Percentiles rank a stretch among this genome's conserved stretches.
Evolutionary conservation across 2,888 invertebrate species (phyloP).

Genomic region (Alsophila aescularia): DNA sequence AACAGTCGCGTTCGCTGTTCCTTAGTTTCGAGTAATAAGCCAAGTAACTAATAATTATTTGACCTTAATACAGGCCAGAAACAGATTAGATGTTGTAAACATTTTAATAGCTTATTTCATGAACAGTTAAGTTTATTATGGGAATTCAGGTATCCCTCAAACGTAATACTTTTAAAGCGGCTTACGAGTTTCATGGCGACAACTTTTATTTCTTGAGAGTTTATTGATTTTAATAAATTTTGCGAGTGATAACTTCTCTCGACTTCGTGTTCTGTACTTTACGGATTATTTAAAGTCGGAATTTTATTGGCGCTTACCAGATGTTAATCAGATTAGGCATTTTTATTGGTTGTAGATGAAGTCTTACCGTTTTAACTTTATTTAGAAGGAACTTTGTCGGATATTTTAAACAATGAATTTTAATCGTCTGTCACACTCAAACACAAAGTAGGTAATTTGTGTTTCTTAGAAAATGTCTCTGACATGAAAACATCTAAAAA

Average conservation of each 20-base stretch:
- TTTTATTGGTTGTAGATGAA: not conserved
- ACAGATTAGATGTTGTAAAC: slow-evolving; percentile 61
- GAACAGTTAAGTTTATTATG: slow-evolving; percentile 24
- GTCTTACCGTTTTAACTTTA: not conserved
- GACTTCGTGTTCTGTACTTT: not conserved
- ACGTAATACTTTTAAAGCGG: slow-evolving; percentile 10
- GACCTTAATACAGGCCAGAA: no score
- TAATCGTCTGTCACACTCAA: no score
- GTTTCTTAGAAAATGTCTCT: no score
- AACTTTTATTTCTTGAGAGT: slow-evolving; percentile 20
- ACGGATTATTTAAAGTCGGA: not conserved
- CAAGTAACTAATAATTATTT: no score
- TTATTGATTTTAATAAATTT: slow-evolving; percentile 27
- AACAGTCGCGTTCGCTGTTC: no score
- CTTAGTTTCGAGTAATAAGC: no score
- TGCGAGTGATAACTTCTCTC: slow-evolving; percentile 3
- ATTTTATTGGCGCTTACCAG: not conserved
- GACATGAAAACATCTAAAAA: no score
- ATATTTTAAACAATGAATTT: no score
- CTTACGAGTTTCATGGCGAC: slow-evolving; percentile 26
- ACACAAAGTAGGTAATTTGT: no score
- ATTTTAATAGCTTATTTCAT: slow-evolving; percentile 54
- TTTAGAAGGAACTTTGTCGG: not conserved
- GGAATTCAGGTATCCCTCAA: slow-evolving; percentile 19
- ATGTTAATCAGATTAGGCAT: not conserved